Conservation (phyloP, 2,888 invertebrate species). For the Phania funesta region DNA sequence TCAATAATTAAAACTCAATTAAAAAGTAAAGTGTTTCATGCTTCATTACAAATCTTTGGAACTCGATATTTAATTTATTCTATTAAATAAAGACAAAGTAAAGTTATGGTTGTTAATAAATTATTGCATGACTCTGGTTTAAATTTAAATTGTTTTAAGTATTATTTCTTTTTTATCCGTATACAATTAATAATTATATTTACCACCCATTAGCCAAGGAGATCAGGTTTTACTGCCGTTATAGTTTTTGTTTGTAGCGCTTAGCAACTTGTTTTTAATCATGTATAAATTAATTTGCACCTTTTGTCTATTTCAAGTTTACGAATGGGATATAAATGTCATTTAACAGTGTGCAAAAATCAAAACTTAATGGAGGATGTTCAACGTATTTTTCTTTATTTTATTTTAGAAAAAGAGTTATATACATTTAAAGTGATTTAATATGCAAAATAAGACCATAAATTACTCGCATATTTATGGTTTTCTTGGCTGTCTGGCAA, state of each 20-base stretch:
- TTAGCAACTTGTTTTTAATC: neutral
- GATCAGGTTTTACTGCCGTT: constrained; percentile 42
- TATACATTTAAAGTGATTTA: no score
- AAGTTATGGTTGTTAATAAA: no score
- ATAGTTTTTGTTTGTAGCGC: constrained; percentile 12
- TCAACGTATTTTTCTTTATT: neutral
- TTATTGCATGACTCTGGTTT: no score
- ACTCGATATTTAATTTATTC: no score
- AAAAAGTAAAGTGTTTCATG: no score
- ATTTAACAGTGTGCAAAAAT: neutral
- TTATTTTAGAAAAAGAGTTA: no score
- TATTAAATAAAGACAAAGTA: no score
- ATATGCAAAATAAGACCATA: no score
- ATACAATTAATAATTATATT: neutral
- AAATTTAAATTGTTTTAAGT: neutral
- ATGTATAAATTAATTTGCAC: constrained; percentile 23
- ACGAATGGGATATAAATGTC: constrained; percentile 23
- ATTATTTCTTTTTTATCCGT: neutral
- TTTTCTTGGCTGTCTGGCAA: no score
- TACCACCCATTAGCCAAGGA: constrained; percentile 44
- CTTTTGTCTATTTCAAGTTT: constrained; percentile 40
- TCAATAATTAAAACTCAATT: no score
- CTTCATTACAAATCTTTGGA: no score
- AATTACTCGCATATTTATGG: no score
- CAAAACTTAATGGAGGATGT: neutral